phyloP scores from a whole-genome alignment of 2,888 invertebrate genomes.

The Aleiodes leptofemur region DNA sequence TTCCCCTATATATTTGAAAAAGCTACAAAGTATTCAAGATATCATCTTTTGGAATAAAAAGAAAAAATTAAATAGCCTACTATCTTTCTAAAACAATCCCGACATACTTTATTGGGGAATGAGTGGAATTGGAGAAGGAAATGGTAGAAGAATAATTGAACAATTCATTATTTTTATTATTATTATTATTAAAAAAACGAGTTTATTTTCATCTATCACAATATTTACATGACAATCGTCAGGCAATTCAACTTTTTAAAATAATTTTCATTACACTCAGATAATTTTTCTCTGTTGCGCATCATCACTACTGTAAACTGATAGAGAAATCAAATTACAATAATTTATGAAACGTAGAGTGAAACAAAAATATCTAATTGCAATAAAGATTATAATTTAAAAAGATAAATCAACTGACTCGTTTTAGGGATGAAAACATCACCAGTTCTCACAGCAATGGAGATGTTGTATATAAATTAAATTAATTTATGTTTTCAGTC shows the following conservation, averaged over 20 bases:
- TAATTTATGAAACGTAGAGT: not conserved
- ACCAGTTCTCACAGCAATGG: slow-evolving; percentile 19
- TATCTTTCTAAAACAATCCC: not conserved
- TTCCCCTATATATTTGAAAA: too few relatives aligned
- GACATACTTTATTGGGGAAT: not conserved
- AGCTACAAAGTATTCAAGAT: too few relatives aligned
- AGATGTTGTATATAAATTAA: not conserved
- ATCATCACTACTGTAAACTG: not conserved
- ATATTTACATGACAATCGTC: not conserved
- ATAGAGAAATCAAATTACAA: slow-evolving; percentile 2
- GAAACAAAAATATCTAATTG: not conserved
- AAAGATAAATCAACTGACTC: slow-evolving; percentile 25
- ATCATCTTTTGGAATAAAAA: too few relatives aligned
- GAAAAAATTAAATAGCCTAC: too few relatives aligned
- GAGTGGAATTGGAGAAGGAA: not conserved
- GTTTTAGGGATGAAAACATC: slow-evolving; percentile 12
- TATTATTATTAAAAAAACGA: slow-evolving; percentile 11
- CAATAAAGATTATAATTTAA: slow-evolving; percentile 1
- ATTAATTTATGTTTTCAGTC: slow-evolving; percentile 5
- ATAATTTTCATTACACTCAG: slow-evolving; percentile 17
- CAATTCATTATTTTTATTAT: not conserved
- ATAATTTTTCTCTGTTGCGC: not conserved
- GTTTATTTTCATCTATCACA: slow-evolving; percentile 29
- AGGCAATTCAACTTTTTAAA: slow-evolving; percentile 17
- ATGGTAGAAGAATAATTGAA: not conserved